phyloP scores from a whole-genome alignment of 2,113 vertebrate species.

The Scomber japonicus region DNA sequence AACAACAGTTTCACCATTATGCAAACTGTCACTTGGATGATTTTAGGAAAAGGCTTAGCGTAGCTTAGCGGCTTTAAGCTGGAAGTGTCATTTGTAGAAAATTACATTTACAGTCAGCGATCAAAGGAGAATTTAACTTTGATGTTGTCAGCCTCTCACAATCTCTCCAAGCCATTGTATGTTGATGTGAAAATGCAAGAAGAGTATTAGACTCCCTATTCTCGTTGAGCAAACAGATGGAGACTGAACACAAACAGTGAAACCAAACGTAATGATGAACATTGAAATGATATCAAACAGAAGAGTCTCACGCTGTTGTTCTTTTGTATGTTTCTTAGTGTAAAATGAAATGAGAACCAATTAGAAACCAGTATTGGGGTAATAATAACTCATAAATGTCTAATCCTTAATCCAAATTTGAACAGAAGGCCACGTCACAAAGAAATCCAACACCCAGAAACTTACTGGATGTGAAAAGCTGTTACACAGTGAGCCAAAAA shows the following conservation, averaged over 20 bases:
- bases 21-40: slow-evolving; percentile 42
- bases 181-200: slow-evolving; percentile 4
- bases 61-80: slow-evolving; percentile 56
- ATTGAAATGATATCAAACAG: neutral
- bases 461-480: neutral
- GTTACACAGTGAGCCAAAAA: neutral
- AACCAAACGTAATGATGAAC: neutral
- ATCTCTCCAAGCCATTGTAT: slow-evolving; percentile 39
- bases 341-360: neutral
- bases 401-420: neutral
- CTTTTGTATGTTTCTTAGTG: neutral
- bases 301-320: neutral
- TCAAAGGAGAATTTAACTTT: slow-evolving; percentile 64
- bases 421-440: neutral
- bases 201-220: slow-evolving; percentile 9
- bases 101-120: slow-evolving; percentile 68
- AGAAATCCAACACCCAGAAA: neutral
- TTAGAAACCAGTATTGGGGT: neutral
- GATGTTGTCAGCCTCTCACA: slow-evolving; percentile 52
- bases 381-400: neutral
- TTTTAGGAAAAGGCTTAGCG: slow-evolving; percentile 59
- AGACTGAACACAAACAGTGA: neutral
- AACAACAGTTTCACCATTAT: slow-evolving; percentile 31
- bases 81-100: slow-evolving; percentile 54
- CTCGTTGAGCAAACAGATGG: slow-evolving; percentile 15